Conservation (phyloP, 2,888 invertebrate species). For the Tenodera sinensis region DNA sequence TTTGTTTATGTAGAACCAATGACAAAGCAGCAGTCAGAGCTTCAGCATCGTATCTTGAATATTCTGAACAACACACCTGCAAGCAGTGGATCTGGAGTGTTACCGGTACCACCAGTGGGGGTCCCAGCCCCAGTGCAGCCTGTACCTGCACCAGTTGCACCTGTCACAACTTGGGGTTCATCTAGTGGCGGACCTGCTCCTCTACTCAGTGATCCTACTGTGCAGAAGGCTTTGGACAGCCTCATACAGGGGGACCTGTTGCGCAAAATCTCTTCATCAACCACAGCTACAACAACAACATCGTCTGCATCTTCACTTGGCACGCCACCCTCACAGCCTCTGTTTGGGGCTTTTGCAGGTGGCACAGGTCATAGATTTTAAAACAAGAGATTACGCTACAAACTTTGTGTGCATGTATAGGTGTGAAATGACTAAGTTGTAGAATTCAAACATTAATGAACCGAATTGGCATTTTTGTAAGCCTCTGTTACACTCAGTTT, state of each 20-base stretch:
- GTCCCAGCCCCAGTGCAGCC: constrained; percentile 40
- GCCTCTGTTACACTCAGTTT: not conserved
- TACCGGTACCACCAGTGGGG: not conserved
- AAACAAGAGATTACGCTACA: not conserved
- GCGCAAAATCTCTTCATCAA: constrained; percentile 23
- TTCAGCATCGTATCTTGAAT: constrained; percentile 74
- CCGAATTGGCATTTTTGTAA: not conserved
- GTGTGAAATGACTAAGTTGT: not conserved
- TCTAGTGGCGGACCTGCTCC: constrained; percentile 38
- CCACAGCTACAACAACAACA: not conserved
- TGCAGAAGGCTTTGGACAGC: constrained; percentile 75
- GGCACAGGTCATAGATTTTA: constrained; percentile 8
- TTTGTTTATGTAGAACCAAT: not conserved
- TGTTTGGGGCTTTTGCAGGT: constrained; percentile 21
- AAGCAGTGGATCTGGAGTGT: constrained; percentile 37
- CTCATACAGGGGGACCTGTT: constrained; percentile 49
- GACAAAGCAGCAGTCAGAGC: constrained; percentile 53
- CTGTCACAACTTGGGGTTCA: constrained; percentile 36
- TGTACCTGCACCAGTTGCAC: constrained; percentile 42
- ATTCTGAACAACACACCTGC: constrained; percentile 62
- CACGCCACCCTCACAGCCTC: constrained; percentile 22
- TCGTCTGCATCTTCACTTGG: constrained; percentile 17
- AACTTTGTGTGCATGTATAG: not conserved
- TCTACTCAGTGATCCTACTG: constrained; percentile 71
- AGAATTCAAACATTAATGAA: not conserved